A percentile compares a stretch with the other conserved stretches of the same genome.
Conservation (phyloP, 1,140 invertebrate genomes). For the Drosophila prosaltans region DNA sequence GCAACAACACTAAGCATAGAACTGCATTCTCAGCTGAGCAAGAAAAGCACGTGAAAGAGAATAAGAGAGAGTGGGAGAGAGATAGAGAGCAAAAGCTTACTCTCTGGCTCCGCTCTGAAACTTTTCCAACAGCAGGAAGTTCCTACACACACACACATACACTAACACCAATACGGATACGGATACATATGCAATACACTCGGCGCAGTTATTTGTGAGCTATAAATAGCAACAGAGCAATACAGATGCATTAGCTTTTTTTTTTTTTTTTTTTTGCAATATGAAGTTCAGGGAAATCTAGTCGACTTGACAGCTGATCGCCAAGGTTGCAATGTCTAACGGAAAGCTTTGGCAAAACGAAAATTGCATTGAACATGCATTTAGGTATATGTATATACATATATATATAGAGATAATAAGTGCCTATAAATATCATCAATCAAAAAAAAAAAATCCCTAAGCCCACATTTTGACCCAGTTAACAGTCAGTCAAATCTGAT, state of each 20-base stretch:
- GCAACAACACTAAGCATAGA: constrained; percentile 37
- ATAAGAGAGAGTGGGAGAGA: too few species aligned
- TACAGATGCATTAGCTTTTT: constrained; percentile 55
- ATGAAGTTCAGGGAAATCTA: constrained; percentile 80
- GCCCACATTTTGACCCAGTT: constrained; percentile 69
- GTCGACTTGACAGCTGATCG: constrained; percentile 55
- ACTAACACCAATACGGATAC: constrained; percentile 30
- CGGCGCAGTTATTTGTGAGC: constrained; percentile 21
- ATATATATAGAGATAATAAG: constrained; percentile 17
- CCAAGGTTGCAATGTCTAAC: constrained; percentile 73
- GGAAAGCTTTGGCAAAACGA: constrained; percentile 60
- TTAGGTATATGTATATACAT: constrained; percentile 25
- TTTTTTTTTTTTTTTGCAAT: constrained; percentile 31
- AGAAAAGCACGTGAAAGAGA: constrained; percentile 12
- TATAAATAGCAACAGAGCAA: constrained; percentile 57
- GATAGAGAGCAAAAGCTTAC: constrained; percentile 45
- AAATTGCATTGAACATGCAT: constrained; percentile 65
- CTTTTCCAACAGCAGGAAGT: constrained; percentile 64
- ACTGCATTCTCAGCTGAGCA: constrained; percentile 36
- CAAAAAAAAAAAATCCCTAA: constrained; percentile 33
- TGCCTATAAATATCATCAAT: constrained; percentile 5
- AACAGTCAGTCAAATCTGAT: constrained; percentile 26
- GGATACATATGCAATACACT: constrained; percentile 40
- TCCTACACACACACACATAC: constrained; percentile 21
- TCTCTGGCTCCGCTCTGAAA: constrained; percentile 20